Evolutionary conservation across 2,113 vertebrate genomes (phyloP).

Genomic region (Zootoca vivipara): DNA sequence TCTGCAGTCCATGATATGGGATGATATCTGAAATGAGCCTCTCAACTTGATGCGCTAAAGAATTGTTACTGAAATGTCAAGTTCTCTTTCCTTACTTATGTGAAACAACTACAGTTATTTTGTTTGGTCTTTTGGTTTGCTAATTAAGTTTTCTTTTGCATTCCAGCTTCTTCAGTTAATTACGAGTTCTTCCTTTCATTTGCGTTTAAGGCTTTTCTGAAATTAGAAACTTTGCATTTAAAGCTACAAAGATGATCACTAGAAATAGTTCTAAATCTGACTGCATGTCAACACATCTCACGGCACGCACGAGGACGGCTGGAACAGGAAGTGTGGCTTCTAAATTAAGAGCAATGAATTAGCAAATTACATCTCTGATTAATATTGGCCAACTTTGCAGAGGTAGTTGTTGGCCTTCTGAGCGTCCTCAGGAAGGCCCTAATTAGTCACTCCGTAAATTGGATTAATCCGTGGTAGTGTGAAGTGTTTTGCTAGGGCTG

Average conservation of each 20-base stretch:
- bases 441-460: neutral
- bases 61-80: neutral
- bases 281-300: neutral
- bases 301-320: neutral
- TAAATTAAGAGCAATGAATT: neutral
- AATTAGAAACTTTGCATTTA: neutral
- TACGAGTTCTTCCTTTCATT: neutral
- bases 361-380: neutral
- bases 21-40: neutral
- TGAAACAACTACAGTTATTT: neutral
- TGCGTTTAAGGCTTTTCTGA: neutral
- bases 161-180: neutral
- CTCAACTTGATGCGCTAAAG: neutral
- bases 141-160: neutral
- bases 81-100: neutral
- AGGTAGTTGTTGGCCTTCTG: neutral
- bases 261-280: neutral
- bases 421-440: neutral
- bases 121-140: neutral
- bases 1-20: neutral
- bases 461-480: neutral
- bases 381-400: neutral
- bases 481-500: neutral
- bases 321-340: neutral
- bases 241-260: neutral